phyloP scores from a whole-genome alignment of 2,797 vertebrate species.

The Platalea minor region DNA sequence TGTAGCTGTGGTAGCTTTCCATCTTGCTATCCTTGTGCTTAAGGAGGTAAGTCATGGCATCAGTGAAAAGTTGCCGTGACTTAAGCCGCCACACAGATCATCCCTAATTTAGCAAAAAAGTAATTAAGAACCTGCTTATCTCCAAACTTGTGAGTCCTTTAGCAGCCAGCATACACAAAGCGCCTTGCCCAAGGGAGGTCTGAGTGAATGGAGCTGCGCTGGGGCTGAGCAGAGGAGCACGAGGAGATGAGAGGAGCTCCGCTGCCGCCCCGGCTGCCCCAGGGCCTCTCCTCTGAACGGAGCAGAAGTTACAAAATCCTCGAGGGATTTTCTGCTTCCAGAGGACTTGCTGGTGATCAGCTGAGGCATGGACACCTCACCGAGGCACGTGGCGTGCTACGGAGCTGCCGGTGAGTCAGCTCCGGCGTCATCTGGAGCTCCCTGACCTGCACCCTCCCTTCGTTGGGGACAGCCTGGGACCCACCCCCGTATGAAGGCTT shows the following conservation, averaged over 20 bases:
- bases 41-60: not conserved
- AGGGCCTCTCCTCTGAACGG: not conserved
- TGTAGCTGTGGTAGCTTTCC: not conserved
- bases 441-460: not conserved
- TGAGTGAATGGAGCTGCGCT: accelerated
- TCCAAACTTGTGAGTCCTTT: not conserved
- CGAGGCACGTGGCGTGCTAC: accelerated
- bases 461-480: accelerated
- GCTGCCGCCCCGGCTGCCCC: not conserved
- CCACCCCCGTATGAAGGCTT: not conserved
- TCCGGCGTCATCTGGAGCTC: not conserved
- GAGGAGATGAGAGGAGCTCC: not conserved
- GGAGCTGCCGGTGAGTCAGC: not conserved
- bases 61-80: not conserved
- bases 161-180: not conserved
- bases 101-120: not conserved
- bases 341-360: not conserved
- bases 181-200: accelerated
- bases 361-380: not conserved
- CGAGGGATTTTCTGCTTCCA: not conserved
- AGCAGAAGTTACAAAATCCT: not conserved
- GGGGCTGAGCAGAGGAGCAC: not conserved
- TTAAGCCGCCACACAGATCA: not conserved
- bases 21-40: not conserved
- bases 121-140: not conserved